These are phyloP conservation scores for Ploceus nigricollis DNA, from an alignment of 2,113 vertebrate species.

Conservation along the genomic window DNA sequence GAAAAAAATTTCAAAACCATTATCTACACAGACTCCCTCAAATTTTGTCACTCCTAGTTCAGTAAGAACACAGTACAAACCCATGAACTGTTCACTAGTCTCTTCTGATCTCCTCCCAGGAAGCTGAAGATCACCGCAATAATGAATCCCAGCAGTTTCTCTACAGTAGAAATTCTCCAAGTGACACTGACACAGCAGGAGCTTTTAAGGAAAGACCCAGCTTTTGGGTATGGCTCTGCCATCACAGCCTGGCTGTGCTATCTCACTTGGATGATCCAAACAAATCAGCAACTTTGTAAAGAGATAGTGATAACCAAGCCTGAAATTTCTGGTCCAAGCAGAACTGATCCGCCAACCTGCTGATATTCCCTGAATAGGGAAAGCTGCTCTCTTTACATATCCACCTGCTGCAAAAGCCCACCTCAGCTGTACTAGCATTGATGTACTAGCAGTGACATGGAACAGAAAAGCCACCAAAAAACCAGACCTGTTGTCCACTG, in stretches of 20 bases:
- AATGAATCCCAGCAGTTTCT: not conserved
- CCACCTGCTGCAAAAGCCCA: not conserved
- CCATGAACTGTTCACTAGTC: not conserved
- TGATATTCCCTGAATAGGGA: not conserved
- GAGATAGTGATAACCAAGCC: not conserved
- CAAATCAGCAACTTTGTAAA: not conserved
- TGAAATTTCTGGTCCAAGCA: not conserved
- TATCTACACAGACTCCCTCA: not conserved
- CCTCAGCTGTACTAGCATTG: not conserved
- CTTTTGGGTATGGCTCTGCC: not conserved
- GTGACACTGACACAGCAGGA: not conserved
- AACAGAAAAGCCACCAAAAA: not conserved
- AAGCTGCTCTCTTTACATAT: not conserved
- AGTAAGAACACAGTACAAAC: not conserved
- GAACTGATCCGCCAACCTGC: not conserved
- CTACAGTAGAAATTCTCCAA: not conserved
- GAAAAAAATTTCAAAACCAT: not conserved
- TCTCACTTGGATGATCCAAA: not conserved
- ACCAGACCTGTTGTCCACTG: slow-evolving; percentile 91
- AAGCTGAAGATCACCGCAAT: not conserved
- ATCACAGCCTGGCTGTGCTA: not conserved
- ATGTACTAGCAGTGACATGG: not conserved
- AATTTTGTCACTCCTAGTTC: not conserved
- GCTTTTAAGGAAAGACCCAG: not conserved
- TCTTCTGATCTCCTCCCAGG: not conserved